Evolutionary conservation across 2,888 invertebrate species (phyloP), one percentile per base, ranked within the genome.

Genomic region (Beris morrisii): DNA sequence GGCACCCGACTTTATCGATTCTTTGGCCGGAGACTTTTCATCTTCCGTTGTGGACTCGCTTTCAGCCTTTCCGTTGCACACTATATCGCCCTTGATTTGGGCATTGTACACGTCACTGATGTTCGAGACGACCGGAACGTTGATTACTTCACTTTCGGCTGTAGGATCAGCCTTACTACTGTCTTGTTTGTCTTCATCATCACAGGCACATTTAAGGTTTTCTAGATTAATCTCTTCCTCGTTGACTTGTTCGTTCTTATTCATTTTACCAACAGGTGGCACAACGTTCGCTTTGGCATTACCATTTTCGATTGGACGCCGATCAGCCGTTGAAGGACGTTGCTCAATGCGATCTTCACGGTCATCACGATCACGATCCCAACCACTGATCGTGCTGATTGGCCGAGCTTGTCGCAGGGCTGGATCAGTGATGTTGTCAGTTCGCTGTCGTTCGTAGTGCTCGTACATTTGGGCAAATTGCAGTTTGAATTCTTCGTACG

Each of bases 381-480:
- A 93, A 65, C 97, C 97, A 0, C 95, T 96, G 75, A 97, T 97
- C 55, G 97, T 97, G 78, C 95, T 95, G 72, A 97, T 95, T 15
- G 97, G 97, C 53, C 93, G 87, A 74, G 95, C 93, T 77, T 93
- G 93, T 15, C 96, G 84, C 72, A 96, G 86, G n/a, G 92, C 90
- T 0, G 96, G 96, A 82, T 97, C 97, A 0, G 95, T 94, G 74
- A 97, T 93, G 79, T 96, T 94, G 81, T 97, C 96, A 0, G 95
- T 92, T 65, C 96, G 86, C 72, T 96, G 92, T 65, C 94, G 87
- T 77, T 97, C 96, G 78, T 97, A 97, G 77, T 94, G 94, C 77
- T 95, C 95, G 78, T 95, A 95, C 94, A 97, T 95, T 83, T 96
- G 95, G 43, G 96, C 94, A 82, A 97, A 97, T 80, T 97, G 97